Conservation (phyloP, 2,113 vertebrate species). For the Plotosus lineatus region DNA sequence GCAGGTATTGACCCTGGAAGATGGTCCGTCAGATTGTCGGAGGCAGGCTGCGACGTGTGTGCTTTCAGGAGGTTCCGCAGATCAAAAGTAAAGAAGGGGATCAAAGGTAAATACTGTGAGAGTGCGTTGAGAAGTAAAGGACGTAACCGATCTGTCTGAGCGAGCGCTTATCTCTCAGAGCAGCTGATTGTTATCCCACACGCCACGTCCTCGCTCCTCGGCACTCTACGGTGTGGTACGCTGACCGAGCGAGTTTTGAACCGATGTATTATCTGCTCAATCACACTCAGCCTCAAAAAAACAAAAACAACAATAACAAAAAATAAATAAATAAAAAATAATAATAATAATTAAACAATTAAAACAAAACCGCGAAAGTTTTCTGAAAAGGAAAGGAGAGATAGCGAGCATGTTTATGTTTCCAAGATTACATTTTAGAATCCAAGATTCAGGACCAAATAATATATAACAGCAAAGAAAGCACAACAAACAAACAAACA, state of each 20-base stretch:
- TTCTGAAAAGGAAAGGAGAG: too few species aligned
- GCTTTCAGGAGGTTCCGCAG: constrained; percentile 28
- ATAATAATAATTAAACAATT: too few species aligned
- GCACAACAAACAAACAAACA: too few species aligned
- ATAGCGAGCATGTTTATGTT: too few species aligned
- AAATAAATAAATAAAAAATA: too few species aligned
- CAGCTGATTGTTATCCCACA: constrained; percentile 45
- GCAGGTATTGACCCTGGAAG: background rate
- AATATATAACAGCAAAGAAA: too few species aligned
- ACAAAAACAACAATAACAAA: too few species aligned
- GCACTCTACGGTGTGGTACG: constrained; percentile 26
- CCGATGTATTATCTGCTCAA: too few species aligned
- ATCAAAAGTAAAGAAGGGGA: constrained; percentile 19
- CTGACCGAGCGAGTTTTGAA: constrained; percentile 22
- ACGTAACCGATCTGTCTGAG: constrained; percentile 36
- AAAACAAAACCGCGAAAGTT: too few species aligned
- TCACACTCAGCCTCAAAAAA: too few species aligned
- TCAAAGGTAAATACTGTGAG: constrained; percentile 47
- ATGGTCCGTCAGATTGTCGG: background rate
- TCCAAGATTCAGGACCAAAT: too few species aligned
- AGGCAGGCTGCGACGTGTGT: background rate
- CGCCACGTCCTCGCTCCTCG: constrained; percentile 7
- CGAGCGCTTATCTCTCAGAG: constrained; percentile 36
- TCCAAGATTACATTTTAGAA: too few species aligned
- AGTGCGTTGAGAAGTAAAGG: constrained; percentile 40